Evolutionary conservation across 2,113 vertebrate genomes (phyloP).

Genomic region (Caranx ignobilis): DNA sequence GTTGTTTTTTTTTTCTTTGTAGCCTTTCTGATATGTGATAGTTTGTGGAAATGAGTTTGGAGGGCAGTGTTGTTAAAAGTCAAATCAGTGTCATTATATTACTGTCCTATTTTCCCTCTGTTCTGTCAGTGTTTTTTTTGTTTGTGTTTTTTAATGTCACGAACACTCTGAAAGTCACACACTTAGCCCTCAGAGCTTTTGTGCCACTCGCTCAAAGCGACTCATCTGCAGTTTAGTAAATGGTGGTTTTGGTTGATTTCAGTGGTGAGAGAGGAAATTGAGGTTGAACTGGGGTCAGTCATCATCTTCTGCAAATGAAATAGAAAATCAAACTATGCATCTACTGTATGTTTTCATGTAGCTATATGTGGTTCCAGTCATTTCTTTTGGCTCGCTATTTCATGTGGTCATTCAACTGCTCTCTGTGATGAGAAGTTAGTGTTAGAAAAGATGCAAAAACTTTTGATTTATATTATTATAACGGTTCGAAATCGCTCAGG

Average conservation of each 20-base stretch:
- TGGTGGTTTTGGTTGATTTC: conserved; percentile 23
- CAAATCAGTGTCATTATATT: not conserved
- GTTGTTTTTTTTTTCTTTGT: not conserved
- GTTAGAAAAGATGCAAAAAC: not conserved
- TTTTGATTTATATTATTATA: no score
- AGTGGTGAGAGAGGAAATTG: not conserved
- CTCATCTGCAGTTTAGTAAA: not conserved
- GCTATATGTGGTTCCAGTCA: conserved; percentile 41
- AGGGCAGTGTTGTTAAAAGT: not conserved
- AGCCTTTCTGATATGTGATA: not conserved
- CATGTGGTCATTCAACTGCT: conserved; percentile 21
- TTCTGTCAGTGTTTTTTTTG: no score
- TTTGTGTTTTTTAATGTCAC: not conserved
- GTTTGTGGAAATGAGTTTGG: not conserved
- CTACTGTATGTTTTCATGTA: not conserved
- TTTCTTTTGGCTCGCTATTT: conserved; percentile 11
- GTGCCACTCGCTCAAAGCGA: not conserved
- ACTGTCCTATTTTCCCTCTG: not conserved
- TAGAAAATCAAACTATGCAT: no score
- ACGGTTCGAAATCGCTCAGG: not conserved
- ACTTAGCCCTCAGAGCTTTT: not conserved
- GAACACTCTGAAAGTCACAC: not conserved
- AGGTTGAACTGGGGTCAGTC: not conserved
- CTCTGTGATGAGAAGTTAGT: not conserved
- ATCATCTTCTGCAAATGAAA: not conserved